These are phyloP conservation scores for Sturnus vulgaris DNA, from an alignment of 2,113 vertebrate species.

Conservation along the genomic window DNA sequence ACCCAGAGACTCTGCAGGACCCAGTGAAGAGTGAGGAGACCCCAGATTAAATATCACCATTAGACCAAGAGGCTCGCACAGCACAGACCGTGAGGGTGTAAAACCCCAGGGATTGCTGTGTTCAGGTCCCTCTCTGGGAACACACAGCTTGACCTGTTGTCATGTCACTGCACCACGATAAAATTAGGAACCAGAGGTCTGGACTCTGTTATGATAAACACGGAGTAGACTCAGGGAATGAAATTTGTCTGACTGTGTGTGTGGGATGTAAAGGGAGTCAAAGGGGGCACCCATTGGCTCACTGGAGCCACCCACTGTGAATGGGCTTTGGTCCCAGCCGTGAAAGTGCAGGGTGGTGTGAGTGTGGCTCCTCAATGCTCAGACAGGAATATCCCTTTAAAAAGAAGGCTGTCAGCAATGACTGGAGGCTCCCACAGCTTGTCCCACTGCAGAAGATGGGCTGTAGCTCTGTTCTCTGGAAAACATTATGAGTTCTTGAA, in stretches of 20 bases:
- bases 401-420: neutral
- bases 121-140: neutral
- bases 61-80: neutral
- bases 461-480: constrained; percentile 33
- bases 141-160: neutral
- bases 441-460: neutral
- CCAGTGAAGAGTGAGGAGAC: neutral
- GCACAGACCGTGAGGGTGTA: neutral
- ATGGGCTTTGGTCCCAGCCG: neutral
- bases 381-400: neutral
- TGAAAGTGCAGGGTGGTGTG: neutral
- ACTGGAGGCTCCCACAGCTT: neutral
- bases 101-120: neutral
- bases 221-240: neutral
- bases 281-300: neutral
- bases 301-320: neutral
- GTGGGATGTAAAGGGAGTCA: neutral
- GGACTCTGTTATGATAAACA: neutral
- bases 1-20: neutral
- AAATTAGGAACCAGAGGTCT: neutral
- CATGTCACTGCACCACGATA: neutral
- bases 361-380: neutral
- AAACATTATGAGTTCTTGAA: constrained; percentile 47
- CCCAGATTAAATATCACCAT: neutral
- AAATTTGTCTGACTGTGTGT: neutral